A percentile compares a stretch with the other conserved stretches of the same genome.
These are phyloP conservation scores for Bombus balteatus DNA, from an alignment of 1,140 invertebrate species.

Conservation along the genomic window DNA sequence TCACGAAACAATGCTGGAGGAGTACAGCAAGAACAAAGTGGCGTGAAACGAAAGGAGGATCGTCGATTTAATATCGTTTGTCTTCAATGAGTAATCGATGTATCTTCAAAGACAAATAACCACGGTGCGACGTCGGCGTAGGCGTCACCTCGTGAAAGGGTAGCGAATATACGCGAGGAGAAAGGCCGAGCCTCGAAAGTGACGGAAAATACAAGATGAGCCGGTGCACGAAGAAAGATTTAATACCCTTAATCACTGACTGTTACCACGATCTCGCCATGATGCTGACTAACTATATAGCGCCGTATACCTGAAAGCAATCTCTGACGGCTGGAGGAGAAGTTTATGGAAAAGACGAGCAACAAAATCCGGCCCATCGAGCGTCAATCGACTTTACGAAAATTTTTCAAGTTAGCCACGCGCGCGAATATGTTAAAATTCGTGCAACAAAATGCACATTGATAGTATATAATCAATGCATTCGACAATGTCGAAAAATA, in stretches of 20 bases:
- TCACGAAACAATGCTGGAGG: background rate
- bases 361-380: background rate
- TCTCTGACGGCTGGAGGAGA: background rate
- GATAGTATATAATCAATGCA: too few species aligned
- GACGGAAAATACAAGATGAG: constrained; percentile 35
- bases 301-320: constrained; percentile 2
- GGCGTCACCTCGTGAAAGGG: constrained; percentile 8
- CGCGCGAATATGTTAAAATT: too few species aligned
- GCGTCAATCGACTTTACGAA: background rate
- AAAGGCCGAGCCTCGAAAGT: background rate
- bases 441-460: too few species aligned
- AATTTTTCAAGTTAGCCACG: background rate
- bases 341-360: constrained; percentile 20
- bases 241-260: constrained; percentile 62
- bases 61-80: constrained; percentile 43
- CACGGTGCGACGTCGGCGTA: constrained; percentile 34
- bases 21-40: background rate
- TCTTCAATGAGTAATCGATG: constrained; percentile 48
- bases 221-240: constrained; percentile 43
- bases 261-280: constrained; percentile 48
- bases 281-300: constrained; percentile 24
- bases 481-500: too few species aligned
- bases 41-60: constrained; percentile 9
- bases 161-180: constrained; percentile 8
- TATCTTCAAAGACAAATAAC: constrained; percentile 48